Base-by-base conservation (phyloP, 2,113 vertebrate genomes). In the Acinonyx jubatus region DNA sequence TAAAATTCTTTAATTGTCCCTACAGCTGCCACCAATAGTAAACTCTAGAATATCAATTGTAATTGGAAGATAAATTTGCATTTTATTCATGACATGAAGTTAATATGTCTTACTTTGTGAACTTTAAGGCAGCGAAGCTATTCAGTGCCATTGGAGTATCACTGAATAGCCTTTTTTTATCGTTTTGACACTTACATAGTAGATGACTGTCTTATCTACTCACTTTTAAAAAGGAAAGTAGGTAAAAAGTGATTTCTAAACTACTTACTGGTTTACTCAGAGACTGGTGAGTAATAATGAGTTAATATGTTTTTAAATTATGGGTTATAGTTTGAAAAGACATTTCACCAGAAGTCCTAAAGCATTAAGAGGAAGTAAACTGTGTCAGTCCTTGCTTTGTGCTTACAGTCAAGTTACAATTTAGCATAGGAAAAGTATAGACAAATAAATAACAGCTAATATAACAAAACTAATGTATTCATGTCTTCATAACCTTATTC, bases 1-100 rank as follows among this genome's bases (percentile, higher is more conserved):
- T 86, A 84, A 83, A 84, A 97, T 79, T 97, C 76, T 96, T 74
- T 93, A 94, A 93, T 92, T 90, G 31, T 95, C 36, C 81, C 66
- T 83, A 68, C 76, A 97, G 94, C 76, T 97, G 91, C 93, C 91
- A 63, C 79, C 89, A 65, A 79, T 80, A 85, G 52, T 86, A 94
- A 97, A 89, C 73, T 41, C 89, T 68, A 96, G 96, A 98, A 96
- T 96, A 97, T 71, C 57, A 33, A 27, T 4, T 97, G 82, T 85
- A 94, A 94, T 61, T 66, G 63, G 92, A 97, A 88, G 57, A 96
- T 68, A 80, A 95, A 94, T 79, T 97, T 96, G 61, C 82, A 82
- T 94, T 98, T 96, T 73, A 18, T 69, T 89, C 31, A 36, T 61
- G 71, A 79, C 15, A 55, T 96, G 63, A 80, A 91, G 55, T 85